Conservation (phyloP, 2,797 vertebrate genomes). For the Synanceia verrucosa region DNA sequence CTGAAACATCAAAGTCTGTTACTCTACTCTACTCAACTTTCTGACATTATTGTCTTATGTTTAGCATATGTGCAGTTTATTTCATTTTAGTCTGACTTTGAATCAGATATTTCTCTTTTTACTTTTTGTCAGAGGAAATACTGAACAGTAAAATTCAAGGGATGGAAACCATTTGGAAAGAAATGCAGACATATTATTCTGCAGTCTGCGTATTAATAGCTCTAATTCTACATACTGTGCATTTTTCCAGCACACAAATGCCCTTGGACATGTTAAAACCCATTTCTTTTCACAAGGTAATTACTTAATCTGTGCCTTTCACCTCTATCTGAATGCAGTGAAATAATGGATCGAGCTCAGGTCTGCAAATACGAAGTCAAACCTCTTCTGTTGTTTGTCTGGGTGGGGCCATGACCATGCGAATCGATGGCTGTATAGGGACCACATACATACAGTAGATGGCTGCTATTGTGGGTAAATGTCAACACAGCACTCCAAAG, state of each 20-base stretch:
- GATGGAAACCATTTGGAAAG: not conserved
- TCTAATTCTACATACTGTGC: not conserved
- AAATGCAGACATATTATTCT: not conserved
- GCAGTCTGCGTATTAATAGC: not conserved
- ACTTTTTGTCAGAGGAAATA: not conserved
- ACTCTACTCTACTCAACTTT: not conserved
- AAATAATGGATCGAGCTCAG: not conserved
- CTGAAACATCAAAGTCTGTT: conserved; percentile 3
- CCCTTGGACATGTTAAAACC: no score
- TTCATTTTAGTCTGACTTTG: not conserved
- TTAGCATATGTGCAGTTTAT: not conserved
- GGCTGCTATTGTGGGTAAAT: conserved; percentile 58
- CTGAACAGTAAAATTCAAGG: not conserved
- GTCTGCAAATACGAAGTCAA: not conserved
- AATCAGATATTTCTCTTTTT: not conserved
- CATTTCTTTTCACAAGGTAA: no score
- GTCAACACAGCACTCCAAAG: conserved; percentile 48
- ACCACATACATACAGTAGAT: no score
- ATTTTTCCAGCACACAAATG: not conserved
- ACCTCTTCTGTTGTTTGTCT: not conserved
- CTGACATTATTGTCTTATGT: conserved; percentile 8
- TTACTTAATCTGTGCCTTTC: not conserved
- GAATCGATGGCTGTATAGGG: conserved; percentile 24
- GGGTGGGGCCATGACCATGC: conserved; percentile 30
- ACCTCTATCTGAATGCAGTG: not conserved